Evolutionary conservation across 2,888 invertebrate genomes (phyloP), one percentile per base, ranked within the genome.

Genomic region (Lagria hirta): DNA sequence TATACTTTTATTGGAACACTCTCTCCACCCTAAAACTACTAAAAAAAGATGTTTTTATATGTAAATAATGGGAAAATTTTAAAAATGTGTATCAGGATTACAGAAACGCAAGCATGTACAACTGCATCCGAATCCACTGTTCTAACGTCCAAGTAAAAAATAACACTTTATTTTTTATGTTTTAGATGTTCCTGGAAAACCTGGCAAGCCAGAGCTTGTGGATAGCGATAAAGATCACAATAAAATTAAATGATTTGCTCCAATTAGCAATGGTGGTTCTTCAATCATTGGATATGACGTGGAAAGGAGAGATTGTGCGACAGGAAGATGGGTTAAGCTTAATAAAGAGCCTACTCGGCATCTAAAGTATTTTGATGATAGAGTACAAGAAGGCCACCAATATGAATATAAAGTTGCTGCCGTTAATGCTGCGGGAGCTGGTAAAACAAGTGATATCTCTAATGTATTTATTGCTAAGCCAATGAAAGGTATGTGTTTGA

Each of bases 381-480:
- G 89, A 37, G 85, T 95, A n/a, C 87, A 87, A 65, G 96, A 96
- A 77, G 96, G 96, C 55, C 91, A 93, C 68, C 95, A 96, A 66
- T 96, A 95, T 70, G 94, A 96, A 72, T 98, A 97, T 84, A 84
- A 97, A 17, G 86, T 98, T 16, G 83, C 92, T 54, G 98, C 98
- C 4, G 77, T 96, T 37, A 99, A 99, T 74, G 91, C 92, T 69
- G 95, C 92, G 5, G 99, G 99, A 0, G 85, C 84, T 65, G 91
- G 96, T 61, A 90, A 92, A 57, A 92, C 96, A 0, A 91, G 94
- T 4, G 90, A 91, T 41, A 77, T 88, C 12, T 86, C 89, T 72
- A 91, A 90, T 73, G 83, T 81, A 62, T 91, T 93, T 72, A 75
- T 82, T 42, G 91, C 91, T 36, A 91, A 91, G 67, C 91, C 92